phyloP scores from a whole-genome alignment of 2,797 vertebrate genomes.

The Pagetopsis macropterus region DNA sequence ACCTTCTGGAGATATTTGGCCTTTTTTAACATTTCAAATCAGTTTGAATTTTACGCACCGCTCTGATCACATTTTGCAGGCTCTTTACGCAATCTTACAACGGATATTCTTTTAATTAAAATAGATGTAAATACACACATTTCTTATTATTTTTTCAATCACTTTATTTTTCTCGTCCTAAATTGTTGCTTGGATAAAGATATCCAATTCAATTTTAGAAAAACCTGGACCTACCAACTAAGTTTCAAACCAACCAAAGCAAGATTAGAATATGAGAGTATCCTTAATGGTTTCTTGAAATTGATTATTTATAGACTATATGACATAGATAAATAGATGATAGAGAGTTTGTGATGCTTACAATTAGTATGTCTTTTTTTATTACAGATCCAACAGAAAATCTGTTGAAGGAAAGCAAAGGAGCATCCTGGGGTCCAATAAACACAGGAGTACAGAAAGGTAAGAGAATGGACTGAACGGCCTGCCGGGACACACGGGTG shows the following conservation, averaged over 20 bases:
- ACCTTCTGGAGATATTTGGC: background rate
- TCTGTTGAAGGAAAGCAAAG: constrained; percentile 95
- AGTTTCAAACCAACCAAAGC: background rate
- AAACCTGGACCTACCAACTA: background rate
- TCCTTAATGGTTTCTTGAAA: too few species aligned
- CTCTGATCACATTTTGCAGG: background rate
- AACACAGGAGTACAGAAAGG: constrained; percentile 96
- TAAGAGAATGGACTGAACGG: constrained; percentile 73
- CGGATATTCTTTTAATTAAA: background rate
- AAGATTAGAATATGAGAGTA: background rate
- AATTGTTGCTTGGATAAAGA: background rate
- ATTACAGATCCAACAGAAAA: constrained; percentile 92
- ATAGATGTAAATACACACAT: too few species aligned
- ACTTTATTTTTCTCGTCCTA: background rate
- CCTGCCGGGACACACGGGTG: background rate
- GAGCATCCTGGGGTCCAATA: constrained; percentile 90
- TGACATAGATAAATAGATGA: background rate
- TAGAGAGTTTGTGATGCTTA: constrained; percentile 9
- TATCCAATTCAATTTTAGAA: accelerated
- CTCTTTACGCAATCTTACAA: background rate
- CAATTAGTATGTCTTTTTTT: constrained; percentile 42
- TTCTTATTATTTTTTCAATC: background rate
- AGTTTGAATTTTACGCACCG: background rate
- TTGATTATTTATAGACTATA: accelerated
- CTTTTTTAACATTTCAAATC: background rate